phyloP scores from a whole-genome alignment of 1,140 invertebrate species.

The Leptopilina boulardi region DNA sequence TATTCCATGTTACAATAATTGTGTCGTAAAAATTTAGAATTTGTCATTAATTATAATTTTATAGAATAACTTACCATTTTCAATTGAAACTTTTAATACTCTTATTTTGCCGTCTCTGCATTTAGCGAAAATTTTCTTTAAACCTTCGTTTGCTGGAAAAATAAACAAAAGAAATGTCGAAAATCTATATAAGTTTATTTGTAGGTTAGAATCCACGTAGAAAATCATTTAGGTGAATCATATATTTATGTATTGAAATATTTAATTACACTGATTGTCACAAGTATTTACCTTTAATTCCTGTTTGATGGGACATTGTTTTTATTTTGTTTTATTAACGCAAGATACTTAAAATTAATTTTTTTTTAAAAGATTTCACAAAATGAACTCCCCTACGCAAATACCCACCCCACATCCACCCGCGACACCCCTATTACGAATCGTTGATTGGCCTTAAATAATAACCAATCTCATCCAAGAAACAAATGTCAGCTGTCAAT shows the following conservation, averaged over 20 bases:
- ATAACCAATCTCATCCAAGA: no score
- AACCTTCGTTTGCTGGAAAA: conserved; percentile 86
- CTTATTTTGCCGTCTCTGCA: conserved; percentile 88
- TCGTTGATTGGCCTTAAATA: no score
- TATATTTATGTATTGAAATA: background rate
- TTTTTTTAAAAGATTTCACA: background rate
- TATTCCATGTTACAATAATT: conserved; percentile 7
- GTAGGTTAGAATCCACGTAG: background rate
- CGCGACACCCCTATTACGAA: background rate
- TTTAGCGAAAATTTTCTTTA: conserved; percentile 89
- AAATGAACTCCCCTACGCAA: background rate
- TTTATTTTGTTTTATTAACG: background rate
- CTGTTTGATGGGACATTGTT: conserved; percentile 87
- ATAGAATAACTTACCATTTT: conserved; percentile 82
- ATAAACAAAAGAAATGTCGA: conserved; percentile 51
- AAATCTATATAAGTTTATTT: background rate
- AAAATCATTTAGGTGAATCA: background rate
- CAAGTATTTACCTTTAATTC: conserved; percentile 80
- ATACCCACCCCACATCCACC: background rate
- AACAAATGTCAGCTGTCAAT: no score
- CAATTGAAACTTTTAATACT: conserved; percentile 89
- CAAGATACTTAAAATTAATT: background rate
- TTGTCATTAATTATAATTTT: conserved; percentile 41
- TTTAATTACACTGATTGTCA: conserved; percentile 35
- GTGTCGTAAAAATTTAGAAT: no score